Evolutionary conservation across 1,140 invertebrate genomes (phyloP), one percentile per base, ranked within the genome.

Genomic region (Coelopa frigida): DNA sequence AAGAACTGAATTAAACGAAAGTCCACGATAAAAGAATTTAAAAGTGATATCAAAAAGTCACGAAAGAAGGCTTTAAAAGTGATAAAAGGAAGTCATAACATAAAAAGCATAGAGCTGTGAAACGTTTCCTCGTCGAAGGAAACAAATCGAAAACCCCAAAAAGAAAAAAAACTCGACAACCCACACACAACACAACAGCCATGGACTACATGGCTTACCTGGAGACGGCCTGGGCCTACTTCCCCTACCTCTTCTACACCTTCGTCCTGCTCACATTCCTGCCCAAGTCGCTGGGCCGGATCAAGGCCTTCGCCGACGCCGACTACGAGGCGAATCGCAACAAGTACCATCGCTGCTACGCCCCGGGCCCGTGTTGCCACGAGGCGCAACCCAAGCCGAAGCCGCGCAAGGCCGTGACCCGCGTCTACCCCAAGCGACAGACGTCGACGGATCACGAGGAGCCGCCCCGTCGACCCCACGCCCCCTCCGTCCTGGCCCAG

Each of bases 301-400:
- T 63, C 32, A 67, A 67, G 20, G 46, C 49, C 11, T 62, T 59
- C 10, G 63, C 60, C 14, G 55, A 61, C 24, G 57, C 58, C 0
- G 58, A 67, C 20, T 66, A 61, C 32, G 63, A 61, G 40, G 55
- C 58, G 2, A 63, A 67, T 46, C 54, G 62, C 11, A 27, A 56
- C 22, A 55, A 48, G 40, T 67, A 44, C 14, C 63, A 67, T 54
- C 63, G 60, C 24, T 67, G 63, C 49, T 67, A 67, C 44, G 62
- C 59, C 0, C 58, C 63, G 1, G 63, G 66, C 11, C 22, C 59
- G 2, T 67, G 63, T 24, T 67, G 63, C 26, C 62, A 66, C 24
- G 55, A 64, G 49, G 52, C 54, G 17, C 23, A 40, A 24, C 49
- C 49, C 0, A 66, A 66, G 33, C 48, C 48, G 14, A 66, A 66